Percentiles rank a stretch among this genome's conserved stretches.
These are phyloP conservation scores for Lottia scabra DNA, from an alignment of 2,888 invertebrate genomes.

Conservation along the genomic window DNA sequence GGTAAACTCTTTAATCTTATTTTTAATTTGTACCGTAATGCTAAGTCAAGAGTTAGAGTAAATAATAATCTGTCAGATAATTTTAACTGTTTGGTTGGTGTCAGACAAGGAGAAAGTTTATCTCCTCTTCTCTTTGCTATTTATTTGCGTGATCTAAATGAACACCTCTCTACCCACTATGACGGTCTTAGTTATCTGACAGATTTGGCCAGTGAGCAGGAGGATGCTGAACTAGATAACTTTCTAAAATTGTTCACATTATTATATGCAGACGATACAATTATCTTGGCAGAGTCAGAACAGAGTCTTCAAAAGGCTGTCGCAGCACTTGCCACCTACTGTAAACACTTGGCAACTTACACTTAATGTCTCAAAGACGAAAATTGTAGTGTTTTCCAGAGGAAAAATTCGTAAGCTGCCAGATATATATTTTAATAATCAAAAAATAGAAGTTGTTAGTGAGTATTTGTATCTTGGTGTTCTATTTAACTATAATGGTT, in stretches of 20 bases:
- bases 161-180: background rate
- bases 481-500: background rate
- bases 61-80: background rate
- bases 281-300: conserved; percentile 19
- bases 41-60: background rate
- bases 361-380: conserved; percentile 25
- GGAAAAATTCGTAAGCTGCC: conserved; percentile 7
- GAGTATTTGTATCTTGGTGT: background rate
- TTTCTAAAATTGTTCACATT: conserved; percentile 19
- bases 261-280: conserved; percentile 26
- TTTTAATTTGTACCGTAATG: background rate
- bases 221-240: background rate
- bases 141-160: background rate
- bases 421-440: background rate
- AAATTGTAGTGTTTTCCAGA: conserved; percentile 22
- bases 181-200: background rate
- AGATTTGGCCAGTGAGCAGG: background rate
- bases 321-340: conserved; percentile 13
- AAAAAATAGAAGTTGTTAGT: conserved; percentile 3
- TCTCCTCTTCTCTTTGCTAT: background rate
- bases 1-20: conserved; percentile 2
- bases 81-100: background rate
- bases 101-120: background rate
- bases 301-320: conserved; percentile 16
- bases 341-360: conserved; percentile 19